Percentiles rank a stretch among this genome's conserved stretches.
Conservation (phyloP, 2,113 vertebrate genomes). For the Ageneiosus marmoratus region DNA sequence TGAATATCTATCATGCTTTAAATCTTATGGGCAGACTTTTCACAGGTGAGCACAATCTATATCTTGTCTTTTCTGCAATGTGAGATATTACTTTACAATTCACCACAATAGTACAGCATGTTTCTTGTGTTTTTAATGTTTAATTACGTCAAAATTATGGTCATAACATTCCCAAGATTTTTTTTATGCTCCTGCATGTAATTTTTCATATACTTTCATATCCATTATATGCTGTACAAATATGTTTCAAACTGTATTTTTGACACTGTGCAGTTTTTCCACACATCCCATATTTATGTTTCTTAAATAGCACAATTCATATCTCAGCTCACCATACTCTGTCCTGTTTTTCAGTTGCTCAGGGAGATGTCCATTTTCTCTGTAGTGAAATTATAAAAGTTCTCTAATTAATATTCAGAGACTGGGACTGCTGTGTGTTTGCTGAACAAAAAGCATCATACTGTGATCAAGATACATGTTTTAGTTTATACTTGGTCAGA, state of each 20-base stretch:
- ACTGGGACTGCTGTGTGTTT: constrained; percentile 47
- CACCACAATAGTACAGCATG: constrained; percentile 1
- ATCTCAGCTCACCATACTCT: constrained; percentile 24
- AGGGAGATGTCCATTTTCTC: constrained; percentile 45
- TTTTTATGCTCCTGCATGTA: constrained; percentile 18
- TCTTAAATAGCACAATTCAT: background rate
- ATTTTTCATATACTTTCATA: background rate
- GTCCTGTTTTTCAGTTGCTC: constrained; percentile 46
- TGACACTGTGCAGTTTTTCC: background rate
- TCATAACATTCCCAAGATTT: background rate
- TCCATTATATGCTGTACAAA: background rate
- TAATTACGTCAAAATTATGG: background rate
- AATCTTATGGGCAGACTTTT: constrained; percentile 91
- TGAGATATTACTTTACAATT: background rate
- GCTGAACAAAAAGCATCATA: constrained; percentile 60
- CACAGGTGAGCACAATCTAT: constrained; percentile 85
- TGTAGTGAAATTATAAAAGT: constrained; percentile 58
- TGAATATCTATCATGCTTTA: constrained; percentile 75
- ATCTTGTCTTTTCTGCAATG: constrained; percentile 44
- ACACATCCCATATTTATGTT: constrained; percentile 8
- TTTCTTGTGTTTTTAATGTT: background rate
- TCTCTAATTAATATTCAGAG: constrained; percentile 64
- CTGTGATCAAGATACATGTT: constrained; percentile 60
- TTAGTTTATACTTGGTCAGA: constrained; percentile 53
- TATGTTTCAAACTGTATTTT: background rate